Evolutionary conservation across 2,888 invertebrate genomes (phyloP), one percentile per base, ranked within the genome.

Genomic region (Terebella lapidaria): DNA sequence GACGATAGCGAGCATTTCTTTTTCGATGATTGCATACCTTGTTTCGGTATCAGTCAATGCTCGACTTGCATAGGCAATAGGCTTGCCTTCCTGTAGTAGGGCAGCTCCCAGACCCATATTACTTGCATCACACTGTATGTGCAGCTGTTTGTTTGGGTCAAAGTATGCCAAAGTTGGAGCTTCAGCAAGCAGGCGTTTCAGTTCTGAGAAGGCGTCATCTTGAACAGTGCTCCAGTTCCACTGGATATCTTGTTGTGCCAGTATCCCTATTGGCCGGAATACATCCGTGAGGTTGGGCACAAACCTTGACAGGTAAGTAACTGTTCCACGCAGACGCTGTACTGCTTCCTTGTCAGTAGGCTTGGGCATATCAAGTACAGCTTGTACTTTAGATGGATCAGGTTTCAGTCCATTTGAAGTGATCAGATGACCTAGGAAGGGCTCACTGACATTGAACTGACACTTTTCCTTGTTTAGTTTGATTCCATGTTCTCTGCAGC

Each of bases 31-130:
- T 24, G 72, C 73, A 63, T 76, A 76, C 2, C 68, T 65, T 30
- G 63, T 61, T 67, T 76, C 71, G 68, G 69, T 77, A 79, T 71
- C 75, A 71, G 64, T 67, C 61, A 81, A 76, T 59, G 79, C 76
- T 2, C 71, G 71, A 54, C 74, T 78, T 0, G 76, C 79, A 61
- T 76, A 80, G 1, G 71, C 69, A 45, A 80, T 77, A 72, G 71
- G 58, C 66, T 78, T 61, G 66, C 67, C 66, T 3, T 73, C 71
- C 15, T 80, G 56, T 3, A 77, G 74, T 4, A 68, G 26, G 10
- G 61, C 62, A 18, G 65, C 61, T 15, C 66, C 66, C 5, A 62
- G 53, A 10, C 59, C 56, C 18, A 5, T 25, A 10, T 60, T n/a
- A 10, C n/a, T 20, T 22, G 57, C 30, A 25, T 51, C 58, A 29